Base-by-base conservation (phyloP, 2,888 invertebrate genomes). In the Thymelicus lineola region DNA sequence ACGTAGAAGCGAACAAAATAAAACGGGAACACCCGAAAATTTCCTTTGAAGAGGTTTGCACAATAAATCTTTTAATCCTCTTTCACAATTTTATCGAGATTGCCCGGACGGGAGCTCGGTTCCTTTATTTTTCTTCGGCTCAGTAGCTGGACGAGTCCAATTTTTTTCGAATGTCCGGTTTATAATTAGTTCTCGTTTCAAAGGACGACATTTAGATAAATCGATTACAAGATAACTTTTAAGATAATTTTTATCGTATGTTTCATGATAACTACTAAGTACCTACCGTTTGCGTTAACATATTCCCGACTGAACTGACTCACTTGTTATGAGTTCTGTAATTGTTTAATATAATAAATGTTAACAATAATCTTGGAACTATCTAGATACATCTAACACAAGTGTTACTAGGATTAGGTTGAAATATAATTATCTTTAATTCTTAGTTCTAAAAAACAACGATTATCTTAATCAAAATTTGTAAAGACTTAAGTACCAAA, bases 11-110 rank as follows among this genome's bases (percentile, higher is more conserved):
- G 86, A 83, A 85, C 86, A 85, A 87, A 88, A 89, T 89, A 89
- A 89, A 91, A 88, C 82, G 84, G 84, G 85, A 83, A 84, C 87
- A 86, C 81, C 86, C 87, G 77, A 88, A 89, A 90, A 87, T 88
- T 89, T 86, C 86, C 90, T 88, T 86, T 86, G 83, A 87, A 84
- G 83, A 86, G 87, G 88, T 90, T 90, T 86, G 86, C 86, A 86
- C 86, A 83, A 88, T 90, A 90, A 92, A 91, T 91, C 90, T 87
- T 89, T 87, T 93, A 91, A 92, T 91, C 91, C 87, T 88, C 89
- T 90, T 89, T 90, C 85, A 89, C 87, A 89, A 90, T 91, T 91
- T 89, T 89, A 90, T 90, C 88, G 87, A 86, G 90, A 90, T 90
- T 87, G 88, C 82, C 83, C 80, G 82, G 77, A 82, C 82, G 78